Evolutionary conservation across 2,113 vertebrate species (phyloP), one percentile per base, ranked within the genome.

Genomic region (Phoenicopterus ruber): DNA sequence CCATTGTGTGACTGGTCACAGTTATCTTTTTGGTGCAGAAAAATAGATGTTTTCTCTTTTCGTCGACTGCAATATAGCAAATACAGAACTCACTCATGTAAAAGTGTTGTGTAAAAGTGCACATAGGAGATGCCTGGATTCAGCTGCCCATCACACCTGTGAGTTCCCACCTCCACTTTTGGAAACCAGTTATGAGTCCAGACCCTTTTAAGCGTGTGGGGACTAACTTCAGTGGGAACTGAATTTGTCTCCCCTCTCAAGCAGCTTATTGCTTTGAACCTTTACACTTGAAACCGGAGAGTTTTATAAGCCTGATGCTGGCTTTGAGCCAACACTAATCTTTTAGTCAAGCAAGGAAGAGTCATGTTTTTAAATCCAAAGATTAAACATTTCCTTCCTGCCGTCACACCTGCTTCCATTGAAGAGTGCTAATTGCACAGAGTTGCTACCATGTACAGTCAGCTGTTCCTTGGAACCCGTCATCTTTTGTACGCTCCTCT

Each of bases 311-410:
- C 32, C 58, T 77, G 13, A 62, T 54, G 1, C 1, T 82, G 86
- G 57, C 52, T 79, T 84, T 62, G 32, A 82, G 73, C 70, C 93
- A 77, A 54, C 34, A 38, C 10, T 61, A 34, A n/a, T 79, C 52
- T 79, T 92, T 57, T 13, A 91, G 65, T 85, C 46, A 91, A 38
- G 47, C 59, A 67, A 77, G 66, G 52, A 88, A 38, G 31, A 74
- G 46, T 77, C 49, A 18, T 82, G 66, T 32, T 89, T 92, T 92
- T 54, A 87, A 16, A 93, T 82, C 49, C 28, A 66, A 79, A 82
- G 54, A 72, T 73, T 79, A 93, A 94, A 89, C 31, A 65, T 82
- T 85, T 94, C 83, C 78, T 89, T 94, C 72, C 88, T 92, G 91
- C 73, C 85, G 58, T 80, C 86, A 70, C 38, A 72, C 84, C 73